Evolutionary conservation across 2,888 invertebrate genomes (phyloP), one percentile per base, ranked within the genome.

Genomic region (Strigamia maritima): DNA sequence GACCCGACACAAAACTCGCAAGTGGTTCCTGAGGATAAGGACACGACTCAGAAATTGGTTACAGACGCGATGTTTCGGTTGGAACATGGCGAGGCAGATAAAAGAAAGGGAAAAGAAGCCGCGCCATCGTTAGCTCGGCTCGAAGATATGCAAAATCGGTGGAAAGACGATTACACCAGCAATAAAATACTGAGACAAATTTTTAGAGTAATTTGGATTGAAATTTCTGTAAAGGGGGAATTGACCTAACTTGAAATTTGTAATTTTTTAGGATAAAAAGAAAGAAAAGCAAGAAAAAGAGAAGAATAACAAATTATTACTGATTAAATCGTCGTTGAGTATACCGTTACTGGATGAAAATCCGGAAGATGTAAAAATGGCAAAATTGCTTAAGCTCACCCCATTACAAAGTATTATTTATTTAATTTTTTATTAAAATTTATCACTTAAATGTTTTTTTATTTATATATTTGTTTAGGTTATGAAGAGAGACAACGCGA

Each of bases 11-110:
- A 96, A 83, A 98, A 98, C 88, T 97, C 94, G 76, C 98, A 98
- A 82, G 86, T 88, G 75, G 84, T 83, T 2, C 85, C 88, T 19
- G 87, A 88, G 82, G 97, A 97, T 0, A 95, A 97, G 85, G 94
- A 95, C 85, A 91, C 92, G 0, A 95, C 94, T 83, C 93, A 94
- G 83, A 90, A 92, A 80, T 87, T 99, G 80, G 95, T 94, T 83
- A 94, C 95, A 83, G 98, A 99, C 90, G 93, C 98, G 7, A 99
- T 99, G 99, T 99, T 93, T 86, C 95, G 94, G 85, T 87, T 99
- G 82, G 98, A 99, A 85, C 98, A 99, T 86, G 93, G 93, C 77
- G 90, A 91, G 0, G 92, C 92, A 77, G 98, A 98, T 86, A 89
- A 89, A 80, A 90, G 89, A 82, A 87, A 89, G 19, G 91, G 92